phyloP scores from a whole-genome alignment of 1,140 invertebrate genomes.

The Hyles euphorbiae region DNA sequence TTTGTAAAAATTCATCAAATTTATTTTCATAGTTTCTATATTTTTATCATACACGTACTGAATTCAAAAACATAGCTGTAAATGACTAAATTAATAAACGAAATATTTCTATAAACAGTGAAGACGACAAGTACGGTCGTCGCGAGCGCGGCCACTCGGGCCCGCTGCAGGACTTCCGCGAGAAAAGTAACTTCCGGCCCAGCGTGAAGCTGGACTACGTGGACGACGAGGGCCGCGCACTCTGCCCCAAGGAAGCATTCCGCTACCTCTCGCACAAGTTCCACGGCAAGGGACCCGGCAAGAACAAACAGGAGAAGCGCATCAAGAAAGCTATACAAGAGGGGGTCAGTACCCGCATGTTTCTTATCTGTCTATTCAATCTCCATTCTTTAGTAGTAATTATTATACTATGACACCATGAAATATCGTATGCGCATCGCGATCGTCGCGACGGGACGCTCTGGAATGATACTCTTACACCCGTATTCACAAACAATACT shows the following conservation, averaged over 20 bases:
- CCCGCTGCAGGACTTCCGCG: conserved; percentile 94
- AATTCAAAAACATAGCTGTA: too few species aligned
- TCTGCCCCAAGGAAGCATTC: conserved; percentile 98
- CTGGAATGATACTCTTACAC: too few species aligned
- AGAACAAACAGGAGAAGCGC: conserved; percentile 98
- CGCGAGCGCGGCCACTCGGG: conserved; percentile 82
- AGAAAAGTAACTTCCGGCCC: conserved; percentile 95
- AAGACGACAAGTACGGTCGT: conserved; percentile 56
- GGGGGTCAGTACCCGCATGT: conserved; percentile 77
- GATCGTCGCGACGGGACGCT: too few species aligned
- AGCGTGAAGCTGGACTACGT: conserved; percentile 98
- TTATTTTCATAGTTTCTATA: too few species aligned
- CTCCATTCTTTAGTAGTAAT: too few species aligned
- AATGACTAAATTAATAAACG: not conserved
- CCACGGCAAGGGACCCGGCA: conserved; percentile 99
- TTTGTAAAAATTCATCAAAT: too few species aligned
- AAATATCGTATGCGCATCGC: not conserved
- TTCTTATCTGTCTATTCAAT: not conserved
- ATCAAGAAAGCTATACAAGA: conserved; percentile 97
- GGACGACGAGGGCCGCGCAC: conserved; percentile 92
- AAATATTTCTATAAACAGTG: conserved; percentile 18
- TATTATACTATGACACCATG: too few species aligned
- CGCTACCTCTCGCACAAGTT: conserved; percentile 97
- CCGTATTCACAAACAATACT: too few species aligned
- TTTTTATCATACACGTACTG: too few species aligned